Conservation (phyloP, 2,888 invertebrate species). For the Cheilosia soror region DNA sequence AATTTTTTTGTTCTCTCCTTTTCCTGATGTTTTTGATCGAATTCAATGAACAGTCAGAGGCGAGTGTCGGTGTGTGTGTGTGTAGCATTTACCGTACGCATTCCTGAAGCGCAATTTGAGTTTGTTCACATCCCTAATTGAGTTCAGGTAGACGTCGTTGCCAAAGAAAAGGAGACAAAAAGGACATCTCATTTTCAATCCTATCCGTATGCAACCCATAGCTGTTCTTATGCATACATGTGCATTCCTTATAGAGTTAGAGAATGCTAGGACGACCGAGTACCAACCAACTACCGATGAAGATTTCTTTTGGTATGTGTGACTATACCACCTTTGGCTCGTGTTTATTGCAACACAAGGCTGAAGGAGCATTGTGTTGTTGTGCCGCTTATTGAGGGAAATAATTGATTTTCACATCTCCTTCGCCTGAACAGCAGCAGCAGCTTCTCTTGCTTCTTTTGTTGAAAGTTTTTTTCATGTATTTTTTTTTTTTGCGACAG, state of each 20-base stretch:
- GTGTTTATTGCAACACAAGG: constrained; percentile 14
- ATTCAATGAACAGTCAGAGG: not conserved
- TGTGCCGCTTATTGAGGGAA: constrained; percentile 19
- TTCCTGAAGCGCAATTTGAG: constrained; percentile 11
- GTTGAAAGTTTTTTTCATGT: not conserved
- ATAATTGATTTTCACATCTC: constrained; percentile 25
- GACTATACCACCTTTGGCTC: not conserved
- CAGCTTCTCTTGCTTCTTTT: not conserved
- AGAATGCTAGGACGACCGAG: no score
- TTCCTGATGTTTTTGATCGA: not conserved
- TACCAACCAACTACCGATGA: no score
- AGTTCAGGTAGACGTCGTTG: constrained; percentile 40
- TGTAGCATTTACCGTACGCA: not conserved
- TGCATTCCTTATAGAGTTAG: not conserved
- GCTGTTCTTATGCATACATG: not conserved
- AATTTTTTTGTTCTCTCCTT: not conserved
- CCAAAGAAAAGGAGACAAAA: not conserved
- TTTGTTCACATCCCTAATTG: constrained; percentile 51
- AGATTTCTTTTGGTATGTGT: not conserved
- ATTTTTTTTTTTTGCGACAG: not conserved
- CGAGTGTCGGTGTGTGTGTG: not conserved
- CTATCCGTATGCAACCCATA: not conserved
- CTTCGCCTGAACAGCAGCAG: not conserved
- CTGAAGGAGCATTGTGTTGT: not conserved
- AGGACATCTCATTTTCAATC: constrained; percentile 10